Base-by-base conservation (phyloP, 1,140 invertebrate genomes). In the Augochlora pura region DNA sequence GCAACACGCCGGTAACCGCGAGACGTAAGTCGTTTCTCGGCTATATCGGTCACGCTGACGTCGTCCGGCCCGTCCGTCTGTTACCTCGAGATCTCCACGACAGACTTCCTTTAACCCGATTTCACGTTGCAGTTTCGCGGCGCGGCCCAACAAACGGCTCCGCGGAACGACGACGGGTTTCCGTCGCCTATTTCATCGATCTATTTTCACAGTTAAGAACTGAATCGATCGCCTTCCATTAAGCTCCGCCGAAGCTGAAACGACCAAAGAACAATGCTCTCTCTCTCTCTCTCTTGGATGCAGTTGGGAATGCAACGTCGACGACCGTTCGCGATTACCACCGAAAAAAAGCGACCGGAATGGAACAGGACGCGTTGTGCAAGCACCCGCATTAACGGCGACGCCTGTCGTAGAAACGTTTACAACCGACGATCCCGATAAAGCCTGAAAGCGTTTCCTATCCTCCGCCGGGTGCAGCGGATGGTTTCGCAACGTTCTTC, bases 1-100 rank as follows among this genome's bases (percentile, higher is more conserved):
- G 71, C 27, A 80, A 78, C 69, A 8, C 49, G n/a, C n/a, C n/a
- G 60, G 72, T 72, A 72, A 78, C 69, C 76, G 38, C 69, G 39
- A 72, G 32, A 2, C 49, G 38, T 65, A 64, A 78, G 18, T 65
- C 59, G 69, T 42, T 54, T 78, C 59, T 6, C 18, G 72, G 23
- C 38, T 49, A 64, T 80, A 69, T 74, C 60, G 78, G 62, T 64
- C 71, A 39, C 42, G 14, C 52, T 71, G 59, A 83, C 73, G 67
- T 81, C 72, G 68, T 25, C 12, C 9, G 42, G 59, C 67, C 67
- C 14, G 57, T 77, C 14, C 42, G 68, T 54, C 64, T 64, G 49
- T 68, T n/a, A 65, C 49, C 64, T 54, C 46, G 60, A n/a, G n/a
- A 38, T 25, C 0, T 18, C 21, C 63, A 59, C 10, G 21, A 49